Evolutionary conservation across 2,113 vertebrate genomes (phyloP), one percentile per base, ranked within the genome.

Genomic region (Lepus europaeus): DNA sequence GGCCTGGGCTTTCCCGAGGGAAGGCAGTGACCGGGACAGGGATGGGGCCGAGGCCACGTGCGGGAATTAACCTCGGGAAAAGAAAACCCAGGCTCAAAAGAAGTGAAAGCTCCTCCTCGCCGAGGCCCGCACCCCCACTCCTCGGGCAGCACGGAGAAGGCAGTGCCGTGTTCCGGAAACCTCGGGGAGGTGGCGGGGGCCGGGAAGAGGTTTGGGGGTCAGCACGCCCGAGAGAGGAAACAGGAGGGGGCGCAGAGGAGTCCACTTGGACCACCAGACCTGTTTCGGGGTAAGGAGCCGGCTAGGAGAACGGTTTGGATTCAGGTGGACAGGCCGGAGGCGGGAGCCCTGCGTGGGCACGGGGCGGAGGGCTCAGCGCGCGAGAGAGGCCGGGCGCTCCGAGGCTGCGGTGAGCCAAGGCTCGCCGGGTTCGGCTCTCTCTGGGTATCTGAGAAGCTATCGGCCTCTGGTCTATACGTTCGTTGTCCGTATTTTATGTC

Each of bases 11-110:
- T 36, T 89, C 9, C 13, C 9, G 29, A 49, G 22, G 39, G 7
- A 85, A 6, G 5, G 3, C 0, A 0, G 1, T 0, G 76, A 5
- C 9, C 33, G 22, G 1, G 0, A 8, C 8, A 19, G 39, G 12
- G 19, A 31, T 51, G 9, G 12, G 5, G 20, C 17, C 4, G 2
- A 19, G 23, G 19, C 36, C 3, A 63, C 20, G 20, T 12, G 20
- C 68, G 90, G 39, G 36, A 89, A 49, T 56, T 29, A 22, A 7
- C 53, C 36, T 29, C 56, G 27, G 4, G n/a, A 51, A 73, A 83
- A 64, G 16, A 82, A 85, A 79, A 17, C 0, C 0, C 7, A 33
- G 70, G 12, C 89, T 90, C 25, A 12, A 33, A 95, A 73, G 22
- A 93, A 10, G 6, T 16, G n/a, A 87, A 13, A 29, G 74, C 14